Base-by-base conservation (phyloP, 2,797 vertebrate genomes). In the Podargus strigoides region DNA sequence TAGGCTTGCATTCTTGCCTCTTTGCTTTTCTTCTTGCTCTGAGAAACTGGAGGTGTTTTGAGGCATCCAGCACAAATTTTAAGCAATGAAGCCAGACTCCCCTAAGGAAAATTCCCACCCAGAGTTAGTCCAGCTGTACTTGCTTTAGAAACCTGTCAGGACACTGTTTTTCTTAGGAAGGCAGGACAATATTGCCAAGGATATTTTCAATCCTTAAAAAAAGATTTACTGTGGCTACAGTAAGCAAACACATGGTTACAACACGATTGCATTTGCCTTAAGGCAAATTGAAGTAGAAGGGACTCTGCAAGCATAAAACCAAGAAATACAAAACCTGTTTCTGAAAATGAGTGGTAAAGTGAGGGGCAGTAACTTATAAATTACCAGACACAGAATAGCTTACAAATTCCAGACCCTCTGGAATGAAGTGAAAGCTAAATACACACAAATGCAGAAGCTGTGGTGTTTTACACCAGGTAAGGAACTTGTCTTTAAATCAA, bases 31-130 rank as follows among this genome's bases (percentile, higher is more conserved):
- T 89, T 49, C n/a, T 37, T 77, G 7, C 13, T 93, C 32, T 30
- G 41, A 32, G 78, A 56, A 94, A 66, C 46, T 60, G 34, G 59
- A 92, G 44, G 32, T 34, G 14, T 52, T 81, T 88, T 52, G 55
- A 86, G 41, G 24, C 34, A 73, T 66, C 18, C 36, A 90, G 63
- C 52, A 15, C 20, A 66, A 76, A 76, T n/a, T 87, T 73, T 50
- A 26, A 37, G 72, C 84, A 86, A 47, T 56, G 44, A 91, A 91
- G 59, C 83, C 70, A 86, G 90, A 56, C 44, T 84, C 19, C 62
- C 77, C 28, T 67, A 69, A 86, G 83, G 77, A 94, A 73, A 96
- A 69, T 63, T 87, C 77, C 88, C 88, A 90, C 80, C 80, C 74
- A 36, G 63, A 56, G 12, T 49, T 7, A 66, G 63, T 85, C 50